Evolutionary conservation across 2,797 vertebrate species (phyloP), one percentile per base, ranked within the genome.

Genomic region (Pipistrellus pygmaeus): DNA sequence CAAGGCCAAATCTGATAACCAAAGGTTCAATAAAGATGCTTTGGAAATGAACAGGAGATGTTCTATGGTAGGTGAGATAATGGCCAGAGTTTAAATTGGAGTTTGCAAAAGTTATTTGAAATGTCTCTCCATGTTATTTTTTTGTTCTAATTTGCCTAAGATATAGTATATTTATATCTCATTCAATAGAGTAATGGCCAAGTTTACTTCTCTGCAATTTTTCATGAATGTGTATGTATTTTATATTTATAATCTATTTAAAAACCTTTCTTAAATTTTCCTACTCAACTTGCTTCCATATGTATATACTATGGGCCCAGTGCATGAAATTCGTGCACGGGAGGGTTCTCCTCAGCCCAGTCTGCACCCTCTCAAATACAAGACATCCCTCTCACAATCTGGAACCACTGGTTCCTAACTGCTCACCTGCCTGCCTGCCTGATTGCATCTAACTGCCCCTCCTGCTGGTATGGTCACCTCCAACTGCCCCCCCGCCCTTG

Each of bases 191-290:
- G 17, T 55, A 46, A 78, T 15, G 1, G 1, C 0, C 9, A 38
- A 15, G 10, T 69, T 94, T 44, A 77, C 55, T 89, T 93, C 88
- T 89, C 48, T 88, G 20, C 46, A 12, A 68, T 57, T 85, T 95
- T 72, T 82, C 35, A 51, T 66, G 8, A 12, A 85, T 1, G 2
- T 55, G 18, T 35, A 81, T 64, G 9, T 77, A 18, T 80, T 91
- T 64, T 87, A 27, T 71, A 86, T 44, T 2, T 44, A 48, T 2
- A 30, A 21, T 51, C 4, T 71, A 13, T 55, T 88, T 80, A 60
- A n/a, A 85, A 88, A 48, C 76, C 4, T 71, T 57, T 71, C 41
- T 77, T 88, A 23, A 0, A 81, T 2, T 87, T 38, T 72, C 18
- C 13, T 57, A 32, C 12, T 78, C 17, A 53, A 35, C 8, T 60